A percentile compares a stretch with the other conserved stretches of the same genome.
Evolutionary conservation across 2,888 invertebrate genomes (phyloP).

Genomic region (Gastracanthus pulcherrimus): DNA sequence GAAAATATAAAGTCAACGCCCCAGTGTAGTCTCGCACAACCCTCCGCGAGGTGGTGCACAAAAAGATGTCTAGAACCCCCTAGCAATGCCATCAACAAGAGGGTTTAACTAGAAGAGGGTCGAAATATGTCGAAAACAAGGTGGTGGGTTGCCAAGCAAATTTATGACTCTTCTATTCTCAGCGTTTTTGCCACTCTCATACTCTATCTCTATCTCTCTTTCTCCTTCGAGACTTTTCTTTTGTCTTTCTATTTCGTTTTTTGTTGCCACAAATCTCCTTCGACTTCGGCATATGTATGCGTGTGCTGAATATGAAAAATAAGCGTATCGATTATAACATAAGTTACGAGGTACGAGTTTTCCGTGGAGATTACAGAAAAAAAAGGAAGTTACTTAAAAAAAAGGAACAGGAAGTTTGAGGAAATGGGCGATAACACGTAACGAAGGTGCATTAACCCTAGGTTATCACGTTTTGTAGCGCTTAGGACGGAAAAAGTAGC

Average conservation of each 20-base stretch:
- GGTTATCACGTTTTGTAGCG: too few relatives aligned
- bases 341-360: not conserved
- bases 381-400: not conserved
- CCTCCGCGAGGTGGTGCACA: slow-evolving; percentile 23
- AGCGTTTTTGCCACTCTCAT: slow-evolving; percentile 12
- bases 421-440: not conserved
- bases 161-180: slow-evolving; percentile 42
- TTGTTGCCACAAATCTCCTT: slow-evolving; percentile 21
- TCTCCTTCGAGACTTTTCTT: too few relatives aligned
- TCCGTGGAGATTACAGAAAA: not conserved
- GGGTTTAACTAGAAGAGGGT: slow-evolving; percentile 56
- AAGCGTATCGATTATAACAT: not conserved
- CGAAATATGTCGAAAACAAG: slow-evolving; percentile 57
- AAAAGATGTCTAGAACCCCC: slow-evolving; percentile 40
- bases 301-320: too few relatives aligned
- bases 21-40: slow-evolving; percentile 9
- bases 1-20: slow-evolving; percentile 42
- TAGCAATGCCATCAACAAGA: slow-evolving; percentile 45
- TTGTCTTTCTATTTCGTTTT: not conserved
- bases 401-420: slow-evolving; percentile 5
- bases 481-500: not conserved
- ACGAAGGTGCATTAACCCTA: slow-evolving; percentile 27
- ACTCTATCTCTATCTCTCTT: not conserved
- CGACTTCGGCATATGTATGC: not conserved
- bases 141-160: slow-evolving; percentile 31